phyloP scores from a whole-genome alignment of 2,888 invertebrate species.

The Epistrophe eligans region DNA sequence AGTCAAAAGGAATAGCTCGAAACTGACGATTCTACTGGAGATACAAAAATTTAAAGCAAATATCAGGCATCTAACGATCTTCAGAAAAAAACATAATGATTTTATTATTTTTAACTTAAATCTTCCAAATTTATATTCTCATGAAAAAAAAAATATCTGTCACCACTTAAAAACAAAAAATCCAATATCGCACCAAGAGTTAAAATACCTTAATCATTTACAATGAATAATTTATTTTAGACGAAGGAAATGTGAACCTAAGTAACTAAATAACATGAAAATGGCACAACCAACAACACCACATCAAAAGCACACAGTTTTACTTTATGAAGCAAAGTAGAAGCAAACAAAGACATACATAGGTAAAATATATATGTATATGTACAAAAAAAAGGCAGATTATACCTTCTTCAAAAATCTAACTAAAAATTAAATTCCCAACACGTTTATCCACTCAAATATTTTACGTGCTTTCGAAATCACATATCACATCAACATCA shows the following conservation, averaged over 20 bases:
- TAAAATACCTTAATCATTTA: constrained; percentile 14
- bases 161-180: not conserved
- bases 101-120: no score
- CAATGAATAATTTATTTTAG: constrained; percentile 55
- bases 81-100: no score
- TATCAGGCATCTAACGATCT: no score
- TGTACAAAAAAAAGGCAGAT: not conserved
- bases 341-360: not conserved
- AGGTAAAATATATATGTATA: no score
- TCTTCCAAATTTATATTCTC: not conserved
- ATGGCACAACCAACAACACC: not conserved
- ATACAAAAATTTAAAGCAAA: no score
- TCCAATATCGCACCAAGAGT: not conserved
- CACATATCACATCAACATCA: constrained; percentile 52
- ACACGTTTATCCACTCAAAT: constrained; percentile 75
- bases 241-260: not conserved
- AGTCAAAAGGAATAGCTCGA: no score
- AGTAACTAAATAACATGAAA: constrained; percentile 38
- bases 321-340: constrained; percentile 8
- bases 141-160: not conserved
- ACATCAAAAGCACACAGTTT: not conserved
- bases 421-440: constrained; percentile 64
- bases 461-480: constrained; percentile 71
- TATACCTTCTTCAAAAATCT: constrained; percentile 50
- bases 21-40: no score